Evolutionary conservation across 2,888 invertebrate species (phyloP).

Genomic region (Halictus ligatus): DNA sequence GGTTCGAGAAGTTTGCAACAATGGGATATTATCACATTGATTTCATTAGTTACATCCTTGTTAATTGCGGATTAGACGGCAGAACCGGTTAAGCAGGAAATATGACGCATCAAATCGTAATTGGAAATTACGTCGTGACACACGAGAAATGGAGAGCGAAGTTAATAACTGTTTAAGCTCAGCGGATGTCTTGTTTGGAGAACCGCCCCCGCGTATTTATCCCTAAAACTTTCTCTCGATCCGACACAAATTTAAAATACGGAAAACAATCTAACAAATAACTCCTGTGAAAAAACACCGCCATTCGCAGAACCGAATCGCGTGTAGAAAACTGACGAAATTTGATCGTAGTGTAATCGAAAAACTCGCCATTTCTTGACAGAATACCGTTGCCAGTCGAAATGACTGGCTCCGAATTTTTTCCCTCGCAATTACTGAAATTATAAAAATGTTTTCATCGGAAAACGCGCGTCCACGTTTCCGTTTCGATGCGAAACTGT

Average conservation of each 20-base stretch:
- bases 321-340: no score
- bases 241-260: neutral
- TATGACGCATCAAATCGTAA: constrained; percentile 58
- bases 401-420: no score
- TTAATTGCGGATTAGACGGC: constrained; percentile 60
- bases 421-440: no score
- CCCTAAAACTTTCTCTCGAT: neutral
- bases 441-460: no score
- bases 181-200: constrained; percentile 5
- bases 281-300: neutral
- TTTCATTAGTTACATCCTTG: constrained; percentile 66
- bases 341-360: no score
- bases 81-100: constrained; percentile 67
- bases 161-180: constrained; percentile 25
- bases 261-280: neutral
- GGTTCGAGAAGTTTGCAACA: constrained; percentile 35
- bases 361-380: no score
- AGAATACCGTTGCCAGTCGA: no score
- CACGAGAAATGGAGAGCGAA: constrained; percentile 29
- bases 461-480: neutral
- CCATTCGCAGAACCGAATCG: neutral
- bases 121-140: constrained; percentile 51
- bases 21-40: constrained; percentile 41
- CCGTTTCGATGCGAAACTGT: neutral
- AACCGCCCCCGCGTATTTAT: neutral